Evolutionary conservation across 1,140 invertebrate species (phyloP).

Genomic region (Geopemphigus sp.): DNA sequence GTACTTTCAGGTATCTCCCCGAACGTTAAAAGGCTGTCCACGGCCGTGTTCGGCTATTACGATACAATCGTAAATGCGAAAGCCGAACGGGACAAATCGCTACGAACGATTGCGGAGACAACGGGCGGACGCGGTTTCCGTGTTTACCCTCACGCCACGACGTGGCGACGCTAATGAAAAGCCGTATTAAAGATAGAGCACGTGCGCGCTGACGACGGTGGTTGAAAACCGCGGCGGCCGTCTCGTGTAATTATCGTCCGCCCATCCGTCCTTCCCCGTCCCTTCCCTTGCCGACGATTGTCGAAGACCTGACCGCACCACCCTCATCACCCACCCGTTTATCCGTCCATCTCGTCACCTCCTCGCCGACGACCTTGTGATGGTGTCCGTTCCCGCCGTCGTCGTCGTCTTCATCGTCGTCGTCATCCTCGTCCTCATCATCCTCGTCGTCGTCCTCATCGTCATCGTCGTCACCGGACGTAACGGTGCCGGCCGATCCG

Average conservation of each 20-base stretch:
- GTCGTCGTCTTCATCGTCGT: neutral
- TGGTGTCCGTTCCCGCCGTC: neutral
- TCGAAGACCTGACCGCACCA: no score
- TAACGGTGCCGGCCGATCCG: neutral
- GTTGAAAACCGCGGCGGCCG: constrained; percentile 19
- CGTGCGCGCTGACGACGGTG: neutral
- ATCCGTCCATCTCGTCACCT: constrained; percentile 37
- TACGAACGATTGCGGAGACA: no score
- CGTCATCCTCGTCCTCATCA: constrained; percentile 1
- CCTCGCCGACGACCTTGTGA: neutral
- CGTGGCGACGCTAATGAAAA: constrained; percentile 20
- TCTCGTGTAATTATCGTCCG: neutral
- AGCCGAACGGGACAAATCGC: no score
- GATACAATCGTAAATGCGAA: neutral
- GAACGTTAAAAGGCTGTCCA: no score
- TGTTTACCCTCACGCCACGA: no score
- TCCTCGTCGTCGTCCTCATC: constrained; percentile 10
- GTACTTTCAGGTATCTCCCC: no score
- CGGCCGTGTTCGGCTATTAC: no score
- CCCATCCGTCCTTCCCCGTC: neutral
- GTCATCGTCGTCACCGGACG: constrained; percentile 34
- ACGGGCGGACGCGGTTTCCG: no score
- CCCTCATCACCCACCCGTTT: no score
- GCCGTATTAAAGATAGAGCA: neutral
- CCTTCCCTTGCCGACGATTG: no score